Conservation (phyloP, 1,140 invertebrate genomes). For the Physella acuta region DNA sequence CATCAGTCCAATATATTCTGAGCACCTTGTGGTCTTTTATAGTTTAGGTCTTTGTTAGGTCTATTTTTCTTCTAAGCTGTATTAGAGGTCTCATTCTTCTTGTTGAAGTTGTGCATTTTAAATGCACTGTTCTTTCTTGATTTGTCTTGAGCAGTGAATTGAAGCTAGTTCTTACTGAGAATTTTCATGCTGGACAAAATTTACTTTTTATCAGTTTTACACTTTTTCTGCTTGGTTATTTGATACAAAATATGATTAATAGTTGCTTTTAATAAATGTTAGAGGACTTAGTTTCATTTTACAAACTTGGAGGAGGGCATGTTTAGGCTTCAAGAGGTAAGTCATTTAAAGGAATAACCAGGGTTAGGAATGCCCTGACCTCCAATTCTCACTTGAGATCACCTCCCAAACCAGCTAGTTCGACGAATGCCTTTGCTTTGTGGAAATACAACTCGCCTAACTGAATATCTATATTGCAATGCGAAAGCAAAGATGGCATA, state of each 20-base stretch:
- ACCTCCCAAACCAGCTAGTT: constrained; percentile 8
- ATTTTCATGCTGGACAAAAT: no score
- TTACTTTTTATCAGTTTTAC: no score
- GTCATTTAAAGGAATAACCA: neutral
- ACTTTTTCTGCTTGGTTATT: no score
- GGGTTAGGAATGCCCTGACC: constrained; percentile 5
- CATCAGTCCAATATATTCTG: constrained; percentile 23
- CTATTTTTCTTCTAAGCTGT: neutral
- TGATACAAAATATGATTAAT: no score
- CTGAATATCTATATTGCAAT: constrained; percentile 4
- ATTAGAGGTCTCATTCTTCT: constrained; percentile 1
- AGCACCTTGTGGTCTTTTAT: constrained; percentile 20
- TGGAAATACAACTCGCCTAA: neutral
- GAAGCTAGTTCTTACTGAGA: no score
- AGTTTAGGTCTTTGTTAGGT: constrained; percentile 23
- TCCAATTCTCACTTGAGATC: constrained; percentile 5
- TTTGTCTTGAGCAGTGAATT: no score
- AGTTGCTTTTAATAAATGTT: no score
- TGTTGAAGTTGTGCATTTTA: neutral
- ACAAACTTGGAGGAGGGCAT: constrained; percentile 8
- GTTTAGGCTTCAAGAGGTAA: constrained; percentile 10
- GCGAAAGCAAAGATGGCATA: constrained; percentile 14
- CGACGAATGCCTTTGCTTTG: neutral
- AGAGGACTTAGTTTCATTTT: neutral
- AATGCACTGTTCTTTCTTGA: no score